Evolutionary conservation across 2,797 vertebrate genomes (phyloP), one percentile per base, ranked within the genome.

Genomic region (Sebastes umbrosus): DNA sequence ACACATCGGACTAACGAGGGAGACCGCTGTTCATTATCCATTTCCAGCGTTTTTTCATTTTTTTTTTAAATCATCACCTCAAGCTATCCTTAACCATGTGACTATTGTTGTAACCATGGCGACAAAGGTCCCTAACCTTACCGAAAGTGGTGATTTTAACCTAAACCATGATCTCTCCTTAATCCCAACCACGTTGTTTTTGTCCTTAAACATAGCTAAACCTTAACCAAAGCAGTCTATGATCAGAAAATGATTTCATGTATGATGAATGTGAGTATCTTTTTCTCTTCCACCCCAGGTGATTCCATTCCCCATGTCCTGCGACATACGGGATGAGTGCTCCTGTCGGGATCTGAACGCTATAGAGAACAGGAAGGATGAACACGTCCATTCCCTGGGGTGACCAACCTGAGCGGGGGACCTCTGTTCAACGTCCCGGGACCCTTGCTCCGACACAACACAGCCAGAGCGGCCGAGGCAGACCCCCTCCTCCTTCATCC

Each of bases 291-390:
- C 74, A 16, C 84, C 84, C 25, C 79, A 99, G 99, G 98, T 99
- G 90, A 98, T 97, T 72, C 98, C 97, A 0, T 99, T 99, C 87
- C 98, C 98, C 60, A 97, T 97, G 96, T 98, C 97, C 74, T 99
- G 99, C 82, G 97, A 99, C 91, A 92, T 97, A 24, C 95, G 97
- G 88, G 96, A 96, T 73, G 98, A 99, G 63, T 99, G 99, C 83
- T 97, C 98, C 90, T 99, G 99, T 84, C 96, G 97, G 83, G 98
- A 99, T 86, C 97, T 97, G 52, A 95, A 96, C 0, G 97, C 98
- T 66, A 93, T 96, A 63, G 98, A 99, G 94, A 97, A 99, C 91
- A 95, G 92, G 62, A 95, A 93, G 81, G 92, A 91, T 8, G 88
- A 93, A 70, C 87, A 90, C 6, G 96, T 94, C 82, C 94, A 96